Evolutionary conservation across 2,113 vertebrate species (phyloP).

Genomic region (Gymnogyps californianus): DNA sequence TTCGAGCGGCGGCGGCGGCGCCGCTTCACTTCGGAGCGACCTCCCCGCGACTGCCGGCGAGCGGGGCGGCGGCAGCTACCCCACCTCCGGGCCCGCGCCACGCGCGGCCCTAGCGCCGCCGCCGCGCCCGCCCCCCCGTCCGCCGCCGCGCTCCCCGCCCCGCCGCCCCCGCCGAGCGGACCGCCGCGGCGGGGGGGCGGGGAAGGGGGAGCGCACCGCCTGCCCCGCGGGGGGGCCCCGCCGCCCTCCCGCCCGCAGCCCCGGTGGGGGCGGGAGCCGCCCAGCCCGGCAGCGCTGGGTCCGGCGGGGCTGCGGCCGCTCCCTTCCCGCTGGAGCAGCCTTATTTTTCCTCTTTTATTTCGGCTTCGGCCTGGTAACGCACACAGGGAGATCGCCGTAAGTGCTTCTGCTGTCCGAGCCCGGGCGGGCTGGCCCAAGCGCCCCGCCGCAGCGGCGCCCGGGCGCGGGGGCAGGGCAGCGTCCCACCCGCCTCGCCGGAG

Average conservation of each 20-base stretch:
- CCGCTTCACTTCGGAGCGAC: slow-evolving; percentile 69
- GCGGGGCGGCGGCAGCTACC: slow-evolving; percentile 69
- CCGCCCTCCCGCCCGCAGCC: neutral
- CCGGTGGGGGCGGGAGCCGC: neutral
- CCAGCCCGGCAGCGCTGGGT: neutral
- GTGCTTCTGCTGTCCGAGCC: neutral
- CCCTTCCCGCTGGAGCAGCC: neutral
- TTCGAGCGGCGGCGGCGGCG: neutral
- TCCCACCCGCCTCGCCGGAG: neutral
- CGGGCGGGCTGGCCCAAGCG: neutral
- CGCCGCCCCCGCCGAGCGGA: neutral
- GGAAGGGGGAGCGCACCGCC: too few species aligned
- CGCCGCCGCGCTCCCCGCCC: neutral
- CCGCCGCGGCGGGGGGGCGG: too few species aligned
- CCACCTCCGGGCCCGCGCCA: slow-evolving; percentile 75
- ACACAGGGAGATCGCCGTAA: neutral
- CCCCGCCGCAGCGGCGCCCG: neutral
- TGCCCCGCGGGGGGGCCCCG: neutral
- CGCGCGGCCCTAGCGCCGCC: slow-evolving; percentile 87
- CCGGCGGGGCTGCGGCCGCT: neutral
- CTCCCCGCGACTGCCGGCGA: slow-evolving; percentile 73
- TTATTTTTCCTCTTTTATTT: neutral
- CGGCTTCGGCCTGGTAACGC: neutral
- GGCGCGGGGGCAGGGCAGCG: neutral
- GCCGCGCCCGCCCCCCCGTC: neutral